Evolutionary conservation across 1,140 invertebrate genomes (phyloP).

Genomic region (Lineus longissimus): DNA sequence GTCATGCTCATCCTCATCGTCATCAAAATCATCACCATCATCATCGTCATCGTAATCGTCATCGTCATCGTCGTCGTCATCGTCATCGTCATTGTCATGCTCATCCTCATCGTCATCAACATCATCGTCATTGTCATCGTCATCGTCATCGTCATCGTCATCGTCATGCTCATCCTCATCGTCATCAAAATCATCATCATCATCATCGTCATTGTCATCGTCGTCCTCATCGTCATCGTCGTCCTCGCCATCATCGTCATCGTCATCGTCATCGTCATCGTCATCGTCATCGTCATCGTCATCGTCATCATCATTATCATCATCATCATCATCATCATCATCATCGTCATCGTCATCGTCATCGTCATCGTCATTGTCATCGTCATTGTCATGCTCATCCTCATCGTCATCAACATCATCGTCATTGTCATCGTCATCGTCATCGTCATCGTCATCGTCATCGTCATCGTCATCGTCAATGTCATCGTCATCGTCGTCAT

Average conservation of each 20-base stretch:
- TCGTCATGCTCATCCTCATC: not conserved
- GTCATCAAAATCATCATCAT: too few relatives aligned
- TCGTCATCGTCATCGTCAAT: constrained; percentile 12
- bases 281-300: constrained; percentile 1
- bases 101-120: too few relatives aligned
- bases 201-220: too few relatives aligned
- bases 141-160: not conserved
- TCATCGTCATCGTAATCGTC: too few relatives aligned
- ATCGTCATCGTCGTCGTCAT: not conserved
- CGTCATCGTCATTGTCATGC: too few relatives aligned
- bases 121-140: too few relatives aligned
- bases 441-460: not conserved
- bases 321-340: constrained; percentile 1
- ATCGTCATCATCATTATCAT: constrained; percentile 2
- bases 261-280: constrained; percentile 1
- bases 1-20: constrained; percentile 8
- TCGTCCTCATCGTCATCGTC: too few relatives aligned
- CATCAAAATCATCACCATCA: too few relatives aligned
- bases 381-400: too few relatives aligned
- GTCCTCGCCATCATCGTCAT: not conserved
- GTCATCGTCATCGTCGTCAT: constrained; percentile 14
- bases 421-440: too few relatives aligned
- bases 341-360: not conserved
- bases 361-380: not conserved
- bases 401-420: too few relatives aligned